phyloP scores from a whole-genome alignment of 2,113 vertebrate species.

The Rhynchopsitta pachyrhyncha region DNA sequence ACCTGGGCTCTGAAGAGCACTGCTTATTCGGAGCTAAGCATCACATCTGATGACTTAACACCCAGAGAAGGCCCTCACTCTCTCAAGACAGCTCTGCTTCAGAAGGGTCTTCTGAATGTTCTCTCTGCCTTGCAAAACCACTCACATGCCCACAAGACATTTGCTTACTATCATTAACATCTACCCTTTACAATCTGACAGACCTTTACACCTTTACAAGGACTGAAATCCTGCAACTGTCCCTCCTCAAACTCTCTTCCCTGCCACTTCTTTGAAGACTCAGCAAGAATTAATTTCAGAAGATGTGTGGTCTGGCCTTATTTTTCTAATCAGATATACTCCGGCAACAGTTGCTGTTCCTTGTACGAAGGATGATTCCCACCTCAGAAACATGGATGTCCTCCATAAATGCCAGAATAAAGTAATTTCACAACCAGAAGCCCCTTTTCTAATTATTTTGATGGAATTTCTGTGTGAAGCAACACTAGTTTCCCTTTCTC shows the following conservation, averaged over 20 bases:
- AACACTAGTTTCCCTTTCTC: not conserved
- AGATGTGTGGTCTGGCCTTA: not conserved
- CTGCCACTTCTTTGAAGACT: not conserved
- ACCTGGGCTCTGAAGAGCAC: not conserved
- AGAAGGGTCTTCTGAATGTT: not conserved
- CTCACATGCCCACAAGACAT: rapidly evolving
- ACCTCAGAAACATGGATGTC: not conserved
- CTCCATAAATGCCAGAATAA: not conserved
- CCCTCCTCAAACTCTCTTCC: not conserved
- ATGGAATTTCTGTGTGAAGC: not conserved
- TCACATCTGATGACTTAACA: not conserved
- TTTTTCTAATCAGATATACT: not conserved
- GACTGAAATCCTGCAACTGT: not conserved
- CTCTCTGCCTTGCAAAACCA: not conserved
- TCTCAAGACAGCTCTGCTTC: not conserved
- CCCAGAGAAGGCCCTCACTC: not conserved
- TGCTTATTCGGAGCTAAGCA: not conserved
- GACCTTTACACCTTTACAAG: not conserved
- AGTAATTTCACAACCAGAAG: not conserved
- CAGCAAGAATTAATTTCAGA: not conserved
- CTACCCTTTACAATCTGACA: not conserved
- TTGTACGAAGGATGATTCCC: not conserved
- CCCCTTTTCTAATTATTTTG: not conserved
- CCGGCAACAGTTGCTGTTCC: not conserved
- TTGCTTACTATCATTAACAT: not conserved